Base-by-base conservation (phyloP, 1,140 invertebrate genomes). In the Leptinotarsa lineolata region DNA sequence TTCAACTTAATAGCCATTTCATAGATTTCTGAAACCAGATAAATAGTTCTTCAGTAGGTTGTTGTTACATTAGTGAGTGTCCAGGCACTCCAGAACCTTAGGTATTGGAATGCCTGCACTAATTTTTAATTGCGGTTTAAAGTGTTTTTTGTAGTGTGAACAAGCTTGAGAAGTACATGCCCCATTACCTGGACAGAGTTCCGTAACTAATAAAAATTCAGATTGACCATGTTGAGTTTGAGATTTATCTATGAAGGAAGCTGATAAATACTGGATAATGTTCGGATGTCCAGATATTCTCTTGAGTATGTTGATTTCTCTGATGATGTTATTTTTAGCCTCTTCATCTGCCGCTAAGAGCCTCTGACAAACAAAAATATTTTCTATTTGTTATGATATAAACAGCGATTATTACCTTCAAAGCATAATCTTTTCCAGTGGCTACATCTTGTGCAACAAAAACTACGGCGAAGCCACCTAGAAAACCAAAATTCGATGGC, bases 381-480 rank as follows among this genome's bases (percentile, higher is more conserved):
- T 30, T 44, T 6, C 22, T 22, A 63, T n/a, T 59, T 39, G 71
- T 74, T 76, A 30, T 45, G 72, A 71, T 13, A 76, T 68, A 15
- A 22, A 54, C 61, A 71, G 44, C 60, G 61, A n/a, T 74, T 45
- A 16, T 72, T 83, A 91, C 91, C 86, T 95, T 95, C 74, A 97
- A 88, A 79, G 96, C 95, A 90, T 95, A 97, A 81, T 97, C 94
- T 78, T 94, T 94, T 72, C 94, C 93, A 76, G 90, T 91, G 72
- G 90, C 89, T 71, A 93, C 84, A 88, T 97, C 95, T 89, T 97
- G 94, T 77, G 94, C 95, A 74, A 95, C 92, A 89, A 94, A 98
- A 66, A 98, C 95, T 88, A 95, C 93, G 65, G 95, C 95, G 90
- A 95, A 97, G 79, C 95, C 95, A 89, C 96, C 96, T 97, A 78